Base-by-base conservation (phyloP, 30 jellyfish, hydroid and myxozoan genomes). In the Euphysa ruthae region DNA sequence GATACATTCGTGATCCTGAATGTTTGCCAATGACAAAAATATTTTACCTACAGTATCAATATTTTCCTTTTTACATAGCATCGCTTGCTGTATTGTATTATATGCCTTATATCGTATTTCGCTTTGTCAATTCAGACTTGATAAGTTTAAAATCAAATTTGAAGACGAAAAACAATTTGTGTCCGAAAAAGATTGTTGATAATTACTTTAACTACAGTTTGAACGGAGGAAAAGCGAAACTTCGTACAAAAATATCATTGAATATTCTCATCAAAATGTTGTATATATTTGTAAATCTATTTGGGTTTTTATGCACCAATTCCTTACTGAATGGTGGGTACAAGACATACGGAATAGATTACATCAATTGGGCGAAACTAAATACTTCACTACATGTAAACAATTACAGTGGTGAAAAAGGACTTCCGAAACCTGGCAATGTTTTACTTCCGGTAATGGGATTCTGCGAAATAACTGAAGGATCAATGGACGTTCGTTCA, bases 61-160 rank as follows among this genome's bases (percentile, higher is more conserved):
- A 63, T 13, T 63, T 63, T 32, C 77, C 77, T 0, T 63, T 63
- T 63, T 63, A 28, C 70, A 38, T 63, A 21, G 77, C 77, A 30
- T 23, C 56, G 12, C 12, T 63, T 5, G 71, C 77, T 21, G 33
- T 63, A 27, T 31, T 63, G 35, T 63, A 31, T 25, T 63, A 30
- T 43, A 32, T 63, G 63, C 77, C 77, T 20, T 63, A 63, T 38
- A 63, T 63, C 0, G 33, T 63, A 30, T 63, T 63, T 13, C 77
- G 77, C 63, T 34, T 32, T 19, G 23, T 63, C 18, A 63, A 63
- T 43, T 8, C 77, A n/a, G 77, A 63, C 77, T 10, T 63, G 33
- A 63, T 32, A 18, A 63, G 77, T 21, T 32, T 63, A 24, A 33
- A 38, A 15, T 33, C 28, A 14, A 6, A 32, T 21, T 20, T 63